Conservation (phyloP, 2,113 vertebrate genomes). For the Alosa alosa region DNA sequence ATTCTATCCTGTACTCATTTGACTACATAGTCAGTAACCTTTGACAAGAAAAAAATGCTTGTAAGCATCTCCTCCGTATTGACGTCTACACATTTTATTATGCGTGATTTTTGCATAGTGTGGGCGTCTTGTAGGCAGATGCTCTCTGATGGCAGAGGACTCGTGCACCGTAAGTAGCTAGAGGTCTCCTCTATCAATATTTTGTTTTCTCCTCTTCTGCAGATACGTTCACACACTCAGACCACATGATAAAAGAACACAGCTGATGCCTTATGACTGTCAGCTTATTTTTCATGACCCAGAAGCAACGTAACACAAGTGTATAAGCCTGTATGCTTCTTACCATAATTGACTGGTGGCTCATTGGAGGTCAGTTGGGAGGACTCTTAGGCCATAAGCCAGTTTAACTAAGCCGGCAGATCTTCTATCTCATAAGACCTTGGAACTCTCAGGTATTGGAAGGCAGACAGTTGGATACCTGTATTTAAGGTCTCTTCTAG, state of each 20-base stretch:
- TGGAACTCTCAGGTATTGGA: background rate
- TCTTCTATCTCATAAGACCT: constrained; percentile 8
- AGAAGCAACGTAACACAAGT: background rate
- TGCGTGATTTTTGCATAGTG: constrained; percentile 34
- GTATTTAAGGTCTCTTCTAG: background rate
- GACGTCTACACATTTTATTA: constrained; percentile 3
- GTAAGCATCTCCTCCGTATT: background rate
- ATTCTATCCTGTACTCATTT: background rate
- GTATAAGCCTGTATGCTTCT: background rate
- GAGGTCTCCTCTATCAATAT: background rate
- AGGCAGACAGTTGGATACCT: background rate
- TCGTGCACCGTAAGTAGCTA: background rate
- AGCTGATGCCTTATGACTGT: background rate
- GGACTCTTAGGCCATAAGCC: background rate
- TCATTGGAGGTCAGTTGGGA: background rate
- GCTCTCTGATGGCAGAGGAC: constrained; percentile 26
- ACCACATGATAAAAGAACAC: background rate
- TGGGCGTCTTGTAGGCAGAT: constrained; percentile 48
- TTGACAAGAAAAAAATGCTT: background rate
- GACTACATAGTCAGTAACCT: background rate
- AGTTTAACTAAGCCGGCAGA: constrained; percentile 8
- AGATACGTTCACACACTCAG: background rate
- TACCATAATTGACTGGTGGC: constrained; percentile 10
- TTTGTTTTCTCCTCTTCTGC: background rate
- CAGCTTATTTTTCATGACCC: background rate